These are phyloP conservation scores for Metalampra italica DNA, from an alignment of 2,888 invertebrate genomes.

Conservation along the genomic window DNA sequence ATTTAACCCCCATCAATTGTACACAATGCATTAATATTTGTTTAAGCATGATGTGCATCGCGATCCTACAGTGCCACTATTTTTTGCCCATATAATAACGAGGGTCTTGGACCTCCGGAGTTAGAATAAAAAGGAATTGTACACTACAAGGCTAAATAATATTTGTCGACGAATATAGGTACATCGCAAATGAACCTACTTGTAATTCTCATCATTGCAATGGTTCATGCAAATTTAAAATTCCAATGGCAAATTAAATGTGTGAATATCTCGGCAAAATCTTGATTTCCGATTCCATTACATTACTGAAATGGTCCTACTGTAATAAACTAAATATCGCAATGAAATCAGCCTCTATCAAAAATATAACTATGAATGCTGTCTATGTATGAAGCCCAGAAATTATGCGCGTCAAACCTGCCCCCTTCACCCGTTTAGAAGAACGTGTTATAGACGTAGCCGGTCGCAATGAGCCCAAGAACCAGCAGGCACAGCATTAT, in stretches of 20 bases:
- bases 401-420: slow-evolving; percentile 66
- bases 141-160: too few species aligned
- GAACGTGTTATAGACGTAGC: slow-evolving; percentile 77
- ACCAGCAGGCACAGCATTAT: slow-evolving; percentile 93
- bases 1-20: too few species aligned
- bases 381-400: slow-evolving; percentile 45
- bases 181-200: not conserved
- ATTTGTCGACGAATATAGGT: not conserved
- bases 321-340: not conserved
- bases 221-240: slow-evolving; percentile 54
- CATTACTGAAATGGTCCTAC: not conserved
- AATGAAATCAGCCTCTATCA: slow-evolving; percentile 2
- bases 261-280: slow-evolving; percentile 18
- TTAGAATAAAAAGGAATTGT: too few species aligned
- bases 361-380: slow-evolving; percentile 26
- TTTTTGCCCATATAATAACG: too few species aligned
- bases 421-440: slow-evolving; percentile 67
- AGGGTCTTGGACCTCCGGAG: too few species aligned
- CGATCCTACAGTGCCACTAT: too few species aligned
- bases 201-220: not conserved
- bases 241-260: slow-evolving; percentile 23
- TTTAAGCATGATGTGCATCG: too few species aligned
- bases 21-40: too few species aligned
- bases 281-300: slow-evolving; percentile 24
- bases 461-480: slow-evolving; percentile 83